phyloP scores from a whole-genome alignment of 2,113 vertebrate genomes.

The Phylloscopus trochiloides region DNA sequence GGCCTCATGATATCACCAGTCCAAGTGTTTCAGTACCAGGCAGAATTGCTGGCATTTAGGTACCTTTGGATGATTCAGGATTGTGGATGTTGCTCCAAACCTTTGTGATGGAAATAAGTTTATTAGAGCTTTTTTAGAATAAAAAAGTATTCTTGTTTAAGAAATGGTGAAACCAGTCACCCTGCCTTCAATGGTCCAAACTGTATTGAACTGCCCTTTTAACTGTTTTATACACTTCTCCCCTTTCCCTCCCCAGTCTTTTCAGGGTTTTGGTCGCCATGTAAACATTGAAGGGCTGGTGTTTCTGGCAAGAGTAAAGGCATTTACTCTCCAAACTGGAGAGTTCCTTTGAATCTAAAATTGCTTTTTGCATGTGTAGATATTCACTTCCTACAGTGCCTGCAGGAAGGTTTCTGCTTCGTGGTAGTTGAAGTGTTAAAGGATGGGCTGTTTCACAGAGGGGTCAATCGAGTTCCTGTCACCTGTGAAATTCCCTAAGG shows the following conservation, averaged over 20 bases:
- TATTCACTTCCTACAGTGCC: background rate
- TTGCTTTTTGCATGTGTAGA: background rate
- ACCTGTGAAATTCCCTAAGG: background rate
- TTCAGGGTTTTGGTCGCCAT: background rate
- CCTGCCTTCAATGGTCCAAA: background rate
- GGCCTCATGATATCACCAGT: background rate
- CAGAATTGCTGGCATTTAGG: background rate
- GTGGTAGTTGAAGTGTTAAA: background rate
- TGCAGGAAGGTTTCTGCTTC: background rate
- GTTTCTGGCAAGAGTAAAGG: background rate
- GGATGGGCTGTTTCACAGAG: background rate
- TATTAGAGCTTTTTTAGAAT: background rate
- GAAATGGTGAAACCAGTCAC: background rate
- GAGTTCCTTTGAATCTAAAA: background rate
- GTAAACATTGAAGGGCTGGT: background rate
- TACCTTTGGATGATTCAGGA: background rate
- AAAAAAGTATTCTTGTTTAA: background rate
- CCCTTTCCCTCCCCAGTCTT: background rate
- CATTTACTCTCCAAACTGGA: background rate
- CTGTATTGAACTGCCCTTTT: background rate
- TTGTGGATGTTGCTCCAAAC: background rate
- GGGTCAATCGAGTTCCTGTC: background rate
- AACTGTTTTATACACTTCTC: fast-evolving
- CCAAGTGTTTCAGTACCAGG: background rate
- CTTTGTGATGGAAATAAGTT: background rate